Evolutionary conservation across 2,113 vertebrate species (phyloP).

Genomic region (Balaeniceps rex): DNA sequence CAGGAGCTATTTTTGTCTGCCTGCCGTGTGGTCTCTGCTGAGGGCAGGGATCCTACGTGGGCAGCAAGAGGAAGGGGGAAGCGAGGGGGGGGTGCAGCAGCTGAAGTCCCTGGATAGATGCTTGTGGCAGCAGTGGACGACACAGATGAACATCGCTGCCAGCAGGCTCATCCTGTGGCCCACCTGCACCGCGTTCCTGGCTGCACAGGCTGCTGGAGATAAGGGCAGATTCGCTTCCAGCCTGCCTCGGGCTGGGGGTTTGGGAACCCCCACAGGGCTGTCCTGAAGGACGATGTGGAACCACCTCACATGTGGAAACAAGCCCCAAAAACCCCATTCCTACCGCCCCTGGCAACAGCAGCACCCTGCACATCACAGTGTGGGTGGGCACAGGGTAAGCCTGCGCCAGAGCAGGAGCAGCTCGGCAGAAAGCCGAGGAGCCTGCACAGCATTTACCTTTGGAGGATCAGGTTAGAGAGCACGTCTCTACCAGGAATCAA

Average conservation of each 20-base stretch:
- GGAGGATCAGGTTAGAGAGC: background rate
- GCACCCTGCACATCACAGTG: background rate
- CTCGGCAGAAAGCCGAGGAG: background rate
- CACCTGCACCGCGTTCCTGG: rapidly evolving
- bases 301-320: background rate
- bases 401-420: background rate
- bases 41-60: background rate
- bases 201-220: background rate
- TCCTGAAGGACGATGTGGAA: background rate
- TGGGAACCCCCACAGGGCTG: background rate
- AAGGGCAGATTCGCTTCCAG: background rate
- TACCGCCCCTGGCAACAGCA: rapidly evolving
- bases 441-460: background rate
- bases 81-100: background rate
- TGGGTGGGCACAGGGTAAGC: background rate
- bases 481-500: background rate
- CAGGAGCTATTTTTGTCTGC: background rate
- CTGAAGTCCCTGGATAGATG: rapidly evolving
- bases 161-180: background rate
- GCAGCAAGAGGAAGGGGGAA: background rate
- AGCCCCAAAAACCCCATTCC: background rate
- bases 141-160: background rate
- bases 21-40: rapidly evolving
- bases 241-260: background rate
- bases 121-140: background rate